Evolutionary conservation across 2,113 vertebrate species (phyloP), one percentile per base, ranked within the genome.

Genomic region (Pleuronectes platessa): DNA sequence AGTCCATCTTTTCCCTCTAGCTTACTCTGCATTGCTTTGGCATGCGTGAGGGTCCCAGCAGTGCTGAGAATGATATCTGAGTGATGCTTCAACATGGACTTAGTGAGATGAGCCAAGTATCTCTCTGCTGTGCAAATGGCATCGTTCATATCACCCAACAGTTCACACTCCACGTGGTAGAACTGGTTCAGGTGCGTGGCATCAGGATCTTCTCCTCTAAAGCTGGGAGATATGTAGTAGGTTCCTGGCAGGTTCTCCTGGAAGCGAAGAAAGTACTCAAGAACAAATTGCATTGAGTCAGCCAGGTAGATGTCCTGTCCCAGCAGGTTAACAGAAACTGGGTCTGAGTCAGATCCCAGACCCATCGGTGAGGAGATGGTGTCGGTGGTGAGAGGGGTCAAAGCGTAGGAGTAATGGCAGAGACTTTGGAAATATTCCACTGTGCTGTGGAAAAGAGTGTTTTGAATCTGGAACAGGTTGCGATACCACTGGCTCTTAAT

Each of bases 361-460:
- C 94, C 94, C 93, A 95, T 94, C 56, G 94, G 94, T 6, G 94
- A 95, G 17, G 94, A 95, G 73, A 95, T 94, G 49, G 94, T 93
- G 80, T 95, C 94, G 24, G 94, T 94, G 21, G 94, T 95, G 68
- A 95, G 85, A 66, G 94, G 94, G 0, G 94, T 95, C 56, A 95
- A 66, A 62, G 94, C 94, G 1, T 95, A 95, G 1, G 92, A 84
- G 63, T 86, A 95, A n/a, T 86, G 89, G 61, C 94, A 92, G 56
- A 20, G 84, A 62, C 35, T 90, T 82, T 92, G 86, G 59, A 95
- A 95, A 87, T 93, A 95, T 71, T 95, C 93, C 51, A 94, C 94
- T 18, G 94, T 94, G 82, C 89, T 92, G 83, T 95, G 94, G 82
- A 95, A 95, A 49, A 95, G 91, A 15, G 93, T 95, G 78, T 94